phyloP scores from a whole-genome alignment of 2,797 vertebrate genomes.

The Sciurus carolinensis region DNA sequence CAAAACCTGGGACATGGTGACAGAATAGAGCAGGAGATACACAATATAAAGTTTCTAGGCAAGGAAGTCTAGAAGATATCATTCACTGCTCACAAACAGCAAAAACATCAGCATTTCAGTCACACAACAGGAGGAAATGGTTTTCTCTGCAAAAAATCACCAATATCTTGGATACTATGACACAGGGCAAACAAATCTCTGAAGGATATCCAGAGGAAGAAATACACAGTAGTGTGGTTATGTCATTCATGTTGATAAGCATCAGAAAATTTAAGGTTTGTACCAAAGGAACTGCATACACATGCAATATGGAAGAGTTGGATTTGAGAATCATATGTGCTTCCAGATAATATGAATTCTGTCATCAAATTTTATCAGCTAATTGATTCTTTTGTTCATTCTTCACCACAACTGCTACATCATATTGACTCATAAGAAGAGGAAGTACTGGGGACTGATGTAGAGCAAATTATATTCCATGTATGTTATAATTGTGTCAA shows the following conservation, averaged over 20 bases:
- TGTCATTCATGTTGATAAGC: neutral
- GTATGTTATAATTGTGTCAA: too few relatives aligned
- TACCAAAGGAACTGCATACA: neutral
- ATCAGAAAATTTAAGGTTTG: neutral
- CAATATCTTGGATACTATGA: slow-evolving; percentile 12
- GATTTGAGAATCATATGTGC: neutral
- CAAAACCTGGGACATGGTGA: neutral
- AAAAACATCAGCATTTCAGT: slow-evolving; percentile 9
- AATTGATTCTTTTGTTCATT: neutral
- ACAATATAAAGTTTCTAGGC: neutral
- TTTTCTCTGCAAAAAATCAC: neutral
- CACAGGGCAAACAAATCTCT: neutral
- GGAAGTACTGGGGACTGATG: too few relatives aligned
- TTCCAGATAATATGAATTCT: slow-evolving; percentile 6
- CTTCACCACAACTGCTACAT: neutral
- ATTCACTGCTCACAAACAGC: neutral
- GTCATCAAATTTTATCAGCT: slow-evolving; percentile 14
- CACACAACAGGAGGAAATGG: neutral
- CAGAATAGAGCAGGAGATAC: neutral
- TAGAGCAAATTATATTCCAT: too few relatives aligned
- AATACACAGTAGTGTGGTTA: neutral
- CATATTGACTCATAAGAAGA: slow-evolving; percentile 24
- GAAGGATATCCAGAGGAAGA: neutral
- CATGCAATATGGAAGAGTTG: neutral
- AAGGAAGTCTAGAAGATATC: neutral